phyloP scores from a whole-genome alignment of 2,113 vertebrate species.

The Neomonachus schauinslandi region DNA sequence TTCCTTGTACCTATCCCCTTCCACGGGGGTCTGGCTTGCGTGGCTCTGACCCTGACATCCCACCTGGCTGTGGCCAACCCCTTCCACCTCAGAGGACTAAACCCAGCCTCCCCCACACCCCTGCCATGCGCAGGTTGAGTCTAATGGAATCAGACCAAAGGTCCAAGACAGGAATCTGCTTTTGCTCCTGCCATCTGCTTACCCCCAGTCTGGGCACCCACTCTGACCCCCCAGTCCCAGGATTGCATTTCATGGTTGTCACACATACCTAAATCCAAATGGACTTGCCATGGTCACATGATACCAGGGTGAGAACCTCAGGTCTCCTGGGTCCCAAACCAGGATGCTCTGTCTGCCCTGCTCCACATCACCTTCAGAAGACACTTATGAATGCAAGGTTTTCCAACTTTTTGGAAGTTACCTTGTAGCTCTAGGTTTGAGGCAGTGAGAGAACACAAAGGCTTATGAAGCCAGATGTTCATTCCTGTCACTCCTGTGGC shows the following conservation, averaged over 20 bases:
- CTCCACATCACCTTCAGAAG: background rate
- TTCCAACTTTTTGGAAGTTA: background rate
- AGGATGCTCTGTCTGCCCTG: background rate
- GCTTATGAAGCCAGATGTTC: background rate
- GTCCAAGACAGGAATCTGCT: background rate
- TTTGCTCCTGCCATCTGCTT: fast-evolving
- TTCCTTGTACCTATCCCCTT: background rate
- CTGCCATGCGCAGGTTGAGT: background rate
- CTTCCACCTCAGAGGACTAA: background rate
- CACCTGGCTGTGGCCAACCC: too few species aligned
- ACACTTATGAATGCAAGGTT: background rate
- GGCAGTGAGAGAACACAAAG: background rate
- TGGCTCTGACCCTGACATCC: background rate
- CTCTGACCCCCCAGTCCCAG: background rate
- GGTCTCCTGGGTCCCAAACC: background rate
- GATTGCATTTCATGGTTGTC: background rate
- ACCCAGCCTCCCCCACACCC: background rate
- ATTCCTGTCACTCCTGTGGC: background rate
- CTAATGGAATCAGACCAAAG: background rate
- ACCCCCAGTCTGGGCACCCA: background rate
- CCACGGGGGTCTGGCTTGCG: background rate
- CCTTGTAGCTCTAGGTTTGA: background rate
- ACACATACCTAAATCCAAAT: background rate
- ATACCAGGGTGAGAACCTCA: background rate
- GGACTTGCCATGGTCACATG: background rate